phyloP scores from a whole-genome alignment of 2,888 invertebrate genomes.

The Drosophila pseudotalamancana region DNA sequence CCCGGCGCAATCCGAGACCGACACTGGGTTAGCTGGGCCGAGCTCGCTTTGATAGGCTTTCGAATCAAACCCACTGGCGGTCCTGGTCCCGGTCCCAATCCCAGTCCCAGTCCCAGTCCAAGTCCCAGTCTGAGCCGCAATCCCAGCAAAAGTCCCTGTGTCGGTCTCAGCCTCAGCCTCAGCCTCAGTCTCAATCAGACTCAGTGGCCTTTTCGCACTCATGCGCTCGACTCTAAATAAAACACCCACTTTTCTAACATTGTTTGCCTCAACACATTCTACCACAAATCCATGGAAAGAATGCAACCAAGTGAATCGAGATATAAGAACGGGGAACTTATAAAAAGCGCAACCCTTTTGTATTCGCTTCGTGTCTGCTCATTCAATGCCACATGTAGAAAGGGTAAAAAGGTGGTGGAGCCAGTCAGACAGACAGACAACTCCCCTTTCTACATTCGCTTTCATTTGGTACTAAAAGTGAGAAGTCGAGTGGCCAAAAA shows the following conservation, averaged over 20 bases:
- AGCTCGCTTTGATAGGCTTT: conserved; percentile 57
- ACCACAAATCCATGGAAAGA: conserved; percentile 26
- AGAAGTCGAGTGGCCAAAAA: not conserved
- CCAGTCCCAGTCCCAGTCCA: not conserved
- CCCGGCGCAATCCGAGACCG: conserved; percentile 24
- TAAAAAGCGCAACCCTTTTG: conserved; percentile 53
- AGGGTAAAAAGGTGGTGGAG: conserved; percentile 10
- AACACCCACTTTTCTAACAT: conserved; percentile 65
- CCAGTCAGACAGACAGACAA: conserved; percentile 4
- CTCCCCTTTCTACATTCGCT: conserved; percentile 1
- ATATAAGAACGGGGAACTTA: conserved; percentile 41
- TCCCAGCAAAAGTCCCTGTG: not conserved
- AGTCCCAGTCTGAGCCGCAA: not conserved
- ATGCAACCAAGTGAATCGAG: conserved; percentile 21
- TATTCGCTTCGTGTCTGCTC: conserved; percentile 21
- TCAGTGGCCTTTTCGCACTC: conserved; percentile 58
- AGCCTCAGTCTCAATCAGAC: conserved; percentile 1
- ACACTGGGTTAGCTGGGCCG: conserved; percentile 20
- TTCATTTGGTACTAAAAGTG: not conserved
- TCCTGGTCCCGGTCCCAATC: conserved; percentile 1
- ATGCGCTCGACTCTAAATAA: conserved; percentile 72
- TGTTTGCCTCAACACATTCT: conserved; percentile 24
- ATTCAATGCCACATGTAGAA: conserved; percentile 6
- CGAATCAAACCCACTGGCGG: conserved; percentile 3
- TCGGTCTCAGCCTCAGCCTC: not conserved